Base-by-base conservation (phyloP, 2,888 invertebrate species). In the Pegoplata infirma region DNA sequence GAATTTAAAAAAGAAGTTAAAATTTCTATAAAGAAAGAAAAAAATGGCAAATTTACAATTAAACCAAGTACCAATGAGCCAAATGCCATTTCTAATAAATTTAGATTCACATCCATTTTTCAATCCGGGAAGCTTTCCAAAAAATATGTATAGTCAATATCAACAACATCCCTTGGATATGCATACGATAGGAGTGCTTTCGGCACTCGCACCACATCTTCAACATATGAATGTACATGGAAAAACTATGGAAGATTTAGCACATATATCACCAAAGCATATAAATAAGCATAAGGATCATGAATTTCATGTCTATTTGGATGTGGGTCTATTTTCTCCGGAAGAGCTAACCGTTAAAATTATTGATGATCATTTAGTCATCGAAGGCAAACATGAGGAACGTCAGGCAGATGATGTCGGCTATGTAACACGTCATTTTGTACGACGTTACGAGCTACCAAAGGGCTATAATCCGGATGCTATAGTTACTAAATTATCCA, bases 391-490 rank as follows among this genome's bases (percentile, higher is more conserved):
- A 84, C 94, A 94, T 84, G 93, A 94, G 84, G 94, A 94, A 82
- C 92, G 92, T 80, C 91, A 92, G 58, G 69, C 74, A 2, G 94
- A 95, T 82, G 92, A 93, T 25, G 93, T 94, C 80, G 95, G 95
- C 0, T 94, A 90, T 87, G 93, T 97, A 64, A 94, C 95, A 1
- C 91, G 96, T 19, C 95, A 96, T 87, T 96, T 97, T 88, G 91
- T 91, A 0, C 91, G 96, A 59, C 91, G 91, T 56, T 94, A 94
- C 88, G 89, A 92, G 79, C 86, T 95, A 8, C 94, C 94, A 1
- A 90, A 92, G 56, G 92, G 91, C 47, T 92, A 92, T 82, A 94
- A 96, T 75, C 91, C 93, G 0, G 92, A 93, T 6, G 92, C 93
- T 76, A 92, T 97, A 1, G 91, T 92, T 49, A 96, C 96, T 56